phyloP scores from a whole-genome alignment of 2,113 vertebrate genomes.

The Thunnus maccoyii region DNA sequence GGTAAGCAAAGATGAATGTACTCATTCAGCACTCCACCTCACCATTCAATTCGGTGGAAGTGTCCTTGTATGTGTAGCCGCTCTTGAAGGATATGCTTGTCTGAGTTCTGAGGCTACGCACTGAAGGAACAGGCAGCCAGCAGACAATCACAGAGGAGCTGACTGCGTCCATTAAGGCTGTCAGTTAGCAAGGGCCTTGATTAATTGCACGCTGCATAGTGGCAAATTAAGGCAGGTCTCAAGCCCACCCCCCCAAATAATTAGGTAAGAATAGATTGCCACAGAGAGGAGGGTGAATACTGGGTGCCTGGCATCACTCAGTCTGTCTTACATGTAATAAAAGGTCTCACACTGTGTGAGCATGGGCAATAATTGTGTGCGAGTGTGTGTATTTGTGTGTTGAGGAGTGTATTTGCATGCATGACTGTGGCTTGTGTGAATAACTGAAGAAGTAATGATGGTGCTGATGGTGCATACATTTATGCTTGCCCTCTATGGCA shows the following conservation, averaged over 20 bases:
- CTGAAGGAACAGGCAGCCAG: constrained; percentile 70
- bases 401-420: constrained; percentile 39
- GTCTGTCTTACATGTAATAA: constrained; percentile 62
- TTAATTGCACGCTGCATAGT: constrained; percentile 78
- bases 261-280: constrained; percentile 81
- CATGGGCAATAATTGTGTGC: constrained; percentile 33
- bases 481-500: constrained; percentile 11
- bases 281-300: constrained; percentile 59
- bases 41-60: constrained; percentile 65
- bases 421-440: constrained; percentile 33
- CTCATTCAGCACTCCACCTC: constrained; percentile 63
- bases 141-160: constrained; percentile 76
- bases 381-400: constrained; percentile 1
- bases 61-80: constrained; percentile 62
- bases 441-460: constrained; percentile 23
- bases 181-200: constrained; percentile 77
- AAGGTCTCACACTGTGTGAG: constrained; percentile 55
- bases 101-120: constrained; percentile 59
- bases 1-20: constrained; percentile 67
- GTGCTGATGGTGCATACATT: constrained; percentile 43
- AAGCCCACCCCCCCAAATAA: constrained; percentile 71
- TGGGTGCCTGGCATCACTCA: constrained; percentile 43
- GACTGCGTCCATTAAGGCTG: constrained; percentile 80
- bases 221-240: constrained; percentile 81
- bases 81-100: constrained; percentile 76